phyloP scores from a whole-genome alignment of 2,888 invertebrate genomes.

The Archaeoteleia sp. region DNA sequence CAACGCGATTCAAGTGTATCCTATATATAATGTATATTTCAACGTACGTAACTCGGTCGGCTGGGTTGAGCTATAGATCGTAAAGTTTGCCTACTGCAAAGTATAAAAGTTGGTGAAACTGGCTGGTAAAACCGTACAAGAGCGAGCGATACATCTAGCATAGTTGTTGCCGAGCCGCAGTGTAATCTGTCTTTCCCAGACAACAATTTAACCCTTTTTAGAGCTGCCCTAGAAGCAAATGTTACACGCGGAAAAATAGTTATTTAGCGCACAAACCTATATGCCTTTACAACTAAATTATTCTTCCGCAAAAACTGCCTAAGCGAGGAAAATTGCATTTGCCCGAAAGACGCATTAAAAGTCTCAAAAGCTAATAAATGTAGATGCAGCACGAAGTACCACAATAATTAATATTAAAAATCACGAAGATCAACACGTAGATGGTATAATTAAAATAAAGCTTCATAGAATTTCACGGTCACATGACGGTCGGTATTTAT shows the following conservation, averaged over 20 bases:
- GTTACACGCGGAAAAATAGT: not conserved
- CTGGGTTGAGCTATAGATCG: constrained; percentile 22
- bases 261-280: no score
- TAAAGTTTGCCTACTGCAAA: constrained; percentile 36
- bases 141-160: constrained; percentile 29
- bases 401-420: no score
- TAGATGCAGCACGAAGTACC: no score
- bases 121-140: constrained; percentile 46
- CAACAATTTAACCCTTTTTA: constrained; percentile 39
- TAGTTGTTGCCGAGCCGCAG: constrained; percentile 30
- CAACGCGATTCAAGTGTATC: not conserved
- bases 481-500: no score
- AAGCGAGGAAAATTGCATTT: no score
- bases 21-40: constrained; percentile 17
- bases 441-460: no score
- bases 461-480: no score
- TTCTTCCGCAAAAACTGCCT: no score
- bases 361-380: no score
- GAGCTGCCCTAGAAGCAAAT: not conserved
- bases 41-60: constrained; percentile 32
- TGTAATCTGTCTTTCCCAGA: constrained; percentile 41
- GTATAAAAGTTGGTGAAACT: constrained; percentile 38
- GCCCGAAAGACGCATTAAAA: no score
- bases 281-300: no score
- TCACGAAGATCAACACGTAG: no score